phyloP scores from a whole-genome alignment of 1,140 invertebrate genomes.

The Drosophila albomicans region DNA sequence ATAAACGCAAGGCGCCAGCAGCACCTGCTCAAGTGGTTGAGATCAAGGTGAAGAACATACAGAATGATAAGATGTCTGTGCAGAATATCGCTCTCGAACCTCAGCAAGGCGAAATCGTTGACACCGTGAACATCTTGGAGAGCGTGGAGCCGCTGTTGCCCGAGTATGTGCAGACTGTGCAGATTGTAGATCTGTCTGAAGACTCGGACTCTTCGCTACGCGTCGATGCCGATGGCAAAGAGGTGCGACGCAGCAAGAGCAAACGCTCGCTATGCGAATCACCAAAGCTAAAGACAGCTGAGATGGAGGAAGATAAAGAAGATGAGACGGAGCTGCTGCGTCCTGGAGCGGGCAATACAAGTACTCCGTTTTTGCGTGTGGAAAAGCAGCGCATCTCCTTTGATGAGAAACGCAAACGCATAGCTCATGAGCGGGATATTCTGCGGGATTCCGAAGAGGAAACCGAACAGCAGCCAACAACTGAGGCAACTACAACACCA shows the following conservation, averaged over 20 bases:
- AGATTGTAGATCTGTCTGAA: slow-evolving; percentile 82
- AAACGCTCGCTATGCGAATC: slow-evolving; percentile 65
- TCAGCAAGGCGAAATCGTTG: slow-evolving; percentile 75
- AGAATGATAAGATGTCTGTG: slow-evolving; percentile 83
- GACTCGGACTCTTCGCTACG: slow-evolving; percentile 79
- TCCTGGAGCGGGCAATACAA: slow-evolving; percentile 60
- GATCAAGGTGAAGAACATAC: slow-evolving; percentile 77
- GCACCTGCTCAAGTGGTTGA: slow-evolving; percentile 76
- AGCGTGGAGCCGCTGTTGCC: slow-evolving; percentile 81
- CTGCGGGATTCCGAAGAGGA: slow-evolving; percentile 81
- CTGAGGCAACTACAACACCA: neutral
- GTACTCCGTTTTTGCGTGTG: slow-evolving; percentile 72
- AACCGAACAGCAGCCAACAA: slow-evolving; percentile 23
- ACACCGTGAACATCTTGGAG: slow-evolving; percentile 83
- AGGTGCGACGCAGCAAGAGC: slow-evolving; percentile 71
- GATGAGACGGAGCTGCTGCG: slow-evolving; percentile 51
- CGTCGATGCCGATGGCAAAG: slow-evolving; percentile 58
- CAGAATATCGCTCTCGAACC: slow-evolving; percentile 75
- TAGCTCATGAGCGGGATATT: slow-evolving; percentile 80
- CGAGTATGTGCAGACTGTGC: slow-evolving; percentile 83
- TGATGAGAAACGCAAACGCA: slow-evolving; percentile 80
- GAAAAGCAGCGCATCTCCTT: slow-evolving; percentile 83
- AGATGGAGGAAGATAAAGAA: slow-evolving; percentile 9
- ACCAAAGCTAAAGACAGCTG: slow-evolving; percentile 19
- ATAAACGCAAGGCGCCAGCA: slow-evolving; percentile 64